Percentiles rank a stretch among this genome's conserved stretches.
Evolutionary conservation across 2,113 vertebrate species (phyloP).

Genomic region (Recurvirostra avosetta): DNA sequence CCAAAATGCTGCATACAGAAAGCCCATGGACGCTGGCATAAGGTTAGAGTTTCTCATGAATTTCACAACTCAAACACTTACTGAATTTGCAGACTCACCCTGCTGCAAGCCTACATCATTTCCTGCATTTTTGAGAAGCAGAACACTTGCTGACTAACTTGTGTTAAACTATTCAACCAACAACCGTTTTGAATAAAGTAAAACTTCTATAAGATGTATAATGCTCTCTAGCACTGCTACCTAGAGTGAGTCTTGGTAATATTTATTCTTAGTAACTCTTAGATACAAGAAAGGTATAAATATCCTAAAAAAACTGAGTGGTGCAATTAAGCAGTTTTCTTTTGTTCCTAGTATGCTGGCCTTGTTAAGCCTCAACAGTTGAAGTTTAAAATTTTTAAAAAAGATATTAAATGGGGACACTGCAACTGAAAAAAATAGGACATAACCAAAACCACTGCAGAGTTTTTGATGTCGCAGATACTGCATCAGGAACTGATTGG

Average conservation of each 20-base stretch:
- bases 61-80: background rate
- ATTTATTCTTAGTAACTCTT: background rate
- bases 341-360: background rate
- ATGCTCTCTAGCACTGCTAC: background rate
- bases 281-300: background rate
- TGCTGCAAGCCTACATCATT: background rate
- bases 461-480: slow-evolving; percentile 95
- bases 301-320: background rate
- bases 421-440: background rate
- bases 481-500: slow-evolving; percentile 99
- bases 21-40: background rate
- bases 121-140: background rate
- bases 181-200: background rate
- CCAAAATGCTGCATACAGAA: background rate
- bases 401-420: background rate
- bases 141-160: background rate
- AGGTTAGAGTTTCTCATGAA: background rate
- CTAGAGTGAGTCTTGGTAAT: background rate
- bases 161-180: background rate
- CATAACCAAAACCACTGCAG: slow-evolving; percentile 15
- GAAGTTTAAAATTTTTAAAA: background rate
- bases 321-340: background rate
- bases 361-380: background rate
- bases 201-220: background rate
- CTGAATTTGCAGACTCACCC: background rate